phyloP scores from a whole-genome alignment of 2,113 vertebrate species.

The Myotis lucifugus region DNA sequence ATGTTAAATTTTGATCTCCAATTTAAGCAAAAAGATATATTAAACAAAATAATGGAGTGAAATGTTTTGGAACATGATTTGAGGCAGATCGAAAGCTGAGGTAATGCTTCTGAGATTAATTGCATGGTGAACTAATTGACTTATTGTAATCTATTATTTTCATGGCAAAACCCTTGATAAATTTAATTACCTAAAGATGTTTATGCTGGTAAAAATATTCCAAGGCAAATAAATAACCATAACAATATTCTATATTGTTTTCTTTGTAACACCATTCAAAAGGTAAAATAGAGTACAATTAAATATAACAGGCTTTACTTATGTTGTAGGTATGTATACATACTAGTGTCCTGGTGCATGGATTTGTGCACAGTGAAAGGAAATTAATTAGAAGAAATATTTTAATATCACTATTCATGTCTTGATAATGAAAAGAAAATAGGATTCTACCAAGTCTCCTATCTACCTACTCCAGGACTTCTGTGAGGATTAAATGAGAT shows the following conservation, averaged over 20 bases:
- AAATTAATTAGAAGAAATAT: no score
- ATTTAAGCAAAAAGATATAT: not conserved
- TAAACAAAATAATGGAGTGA: conserved; percentile 38
- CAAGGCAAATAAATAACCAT: not conserved
- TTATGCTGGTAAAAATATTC: conserved; percentile 9
- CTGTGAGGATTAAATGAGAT: no score
- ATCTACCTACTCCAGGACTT: no score
- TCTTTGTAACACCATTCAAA: not conserved
- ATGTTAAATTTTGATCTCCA: conserved; percentile 50
- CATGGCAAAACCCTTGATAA: not conserved
- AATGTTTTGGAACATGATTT: conserved; percentile 7
- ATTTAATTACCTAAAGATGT: not conserved
- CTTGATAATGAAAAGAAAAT: no score
- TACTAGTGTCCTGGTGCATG: no score
- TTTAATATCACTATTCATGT: no score
- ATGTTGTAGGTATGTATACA: not conserved
- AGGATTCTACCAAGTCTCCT: no score
- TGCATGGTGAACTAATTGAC: conserved; percentile 42
- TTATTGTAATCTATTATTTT: conserved; percentile 58
- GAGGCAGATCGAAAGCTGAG: not conserved
- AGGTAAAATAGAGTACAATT: conserved; percentile 17
- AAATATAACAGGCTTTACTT: not conserved
- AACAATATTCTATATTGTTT: not conserved
- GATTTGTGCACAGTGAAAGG: no score
- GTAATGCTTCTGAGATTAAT: conserved; percentile 50